Conservation (phyloP, 1,140 invertebrate species). For the Prorops nasuta region DNA sequence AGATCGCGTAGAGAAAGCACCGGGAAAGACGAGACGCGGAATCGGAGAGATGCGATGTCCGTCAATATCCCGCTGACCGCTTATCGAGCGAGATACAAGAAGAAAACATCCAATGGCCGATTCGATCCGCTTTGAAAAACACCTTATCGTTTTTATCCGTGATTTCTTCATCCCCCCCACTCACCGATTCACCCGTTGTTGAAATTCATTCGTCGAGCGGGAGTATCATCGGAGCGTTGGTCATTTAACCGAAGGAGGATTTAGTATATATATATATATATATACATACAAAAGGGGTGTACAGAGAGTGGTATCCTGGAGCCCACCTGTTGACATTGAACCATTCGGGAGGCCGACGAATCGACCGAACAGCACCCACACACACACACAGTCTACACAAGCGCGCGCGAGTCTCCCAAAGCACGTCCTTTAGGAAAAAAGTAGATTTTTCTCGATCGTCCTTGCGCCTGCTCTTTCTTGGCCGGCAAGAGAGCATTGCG, state of each 20-base stretch:
- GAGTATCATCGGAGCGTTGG: no score
- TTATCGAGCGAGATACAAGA: slow-evolving; percentile 24
- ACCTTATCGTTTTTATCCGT: slow-evolving; percentile 39
- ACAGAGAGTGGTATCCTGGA: slow-evolving; percentile 28
- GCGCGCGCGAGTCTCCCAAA: no score
- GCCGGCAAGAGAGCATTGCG: slow-evolving; percentile 13
- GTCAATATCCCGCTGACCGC: slow-evolving; percentile 30
- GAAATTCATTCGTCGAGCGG: no score
- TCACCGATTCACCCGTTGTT: no score
- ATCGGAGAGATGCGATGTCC: slow-evolving; percentile 29
- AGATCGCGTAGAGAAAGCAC: not conserved
- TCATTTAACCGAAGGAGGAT: no score
- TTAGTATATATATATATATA: no score
- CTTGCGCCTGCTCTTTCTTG: no score
- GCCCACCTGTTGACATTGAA: slow-evolving; percentile 31
- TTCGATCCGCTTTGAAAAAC: slow-evolving; percentile 39
- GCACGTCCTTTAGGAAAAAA: no score
- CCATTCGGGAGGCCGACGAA: slow-evolving; percentile 8
- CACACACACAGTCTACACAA: no score
- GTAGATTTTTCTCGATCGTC: no score
- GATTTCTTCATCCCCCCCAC: slow-evolving; percentile 21
- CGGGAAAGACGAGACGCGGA: slow-evolving; percentile 3
- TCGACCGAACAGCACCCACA: no score
- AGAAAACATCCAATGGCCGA: not conserved
- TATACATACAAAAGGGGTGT: no score